Conservation (phyloP, 2,113 vertebrate genomes). For the Actenoides hombroni region DNA sequence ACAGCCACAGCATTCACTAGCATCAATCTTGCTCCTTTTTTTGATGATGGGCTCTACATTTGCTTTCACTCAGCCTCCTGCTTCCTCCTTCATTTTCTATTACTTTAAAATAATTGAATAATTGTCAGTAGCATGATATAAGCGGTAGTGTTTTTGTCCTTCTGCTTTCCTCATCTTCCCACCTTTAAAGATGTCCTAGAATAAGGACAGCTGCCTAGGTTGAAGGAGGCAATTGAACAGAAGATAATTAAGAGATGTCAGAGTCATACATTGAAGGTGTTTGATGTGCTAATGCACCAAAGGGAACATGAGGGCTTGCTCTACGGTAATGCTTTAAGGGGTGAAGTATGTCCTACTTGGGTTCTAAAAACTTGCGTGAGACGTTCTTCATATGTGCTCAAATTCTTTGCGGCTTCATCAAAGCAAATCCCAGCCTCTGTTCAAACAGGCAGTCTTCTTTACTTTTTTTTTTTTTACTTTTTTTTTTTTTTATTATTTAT, state of each 20-base stretch:
- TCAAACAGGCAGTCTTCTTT: not conserved
- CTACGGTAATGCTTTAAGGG: not conserved
- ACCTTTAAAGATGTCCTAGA: not conserved
- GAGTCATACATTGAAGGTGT: not conserved
- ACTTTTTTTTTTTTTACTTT: not conserved
- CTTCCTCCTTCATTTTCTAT: conserved; percentile 27
- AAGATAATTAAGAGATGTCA: not conserved
- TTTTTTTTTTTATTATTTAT: too few species aligned
- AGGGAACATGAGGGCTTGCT: not conserved
- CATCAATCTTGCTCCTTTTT: conserved; percentile 36
- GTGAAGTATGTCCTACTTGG: not conserved
- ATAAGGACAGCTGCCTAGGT: not conserved
- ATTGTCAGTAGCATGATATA: not conserved
- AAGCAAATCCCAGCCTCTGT: conserved; percentile 25
- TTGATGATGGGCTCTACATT: conserved; percentile 35
- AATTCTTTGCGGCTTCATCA: conserved; percentile 30
- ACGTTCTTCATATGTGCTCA: not conserved
- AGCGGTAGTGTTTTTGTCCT: not conserved
- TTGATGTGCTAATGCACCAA: not conserved
- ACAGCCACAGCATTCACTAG: conserved; percentile 1
- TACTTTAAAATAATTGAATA: conserved; percentile 23
- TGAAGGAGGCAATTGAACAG: not conserved
- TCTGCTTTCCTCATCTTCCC: not conserved
- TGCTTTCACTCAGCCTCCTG: conserved; percentile 48
- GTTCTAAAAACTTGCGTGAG: not conserved